Percentiles rank a stretch among this genome's conserved stretches.
Conservation (phyloP, 2,888 invertebrate genomes). For the Cacoxenus indagator region DNA sequence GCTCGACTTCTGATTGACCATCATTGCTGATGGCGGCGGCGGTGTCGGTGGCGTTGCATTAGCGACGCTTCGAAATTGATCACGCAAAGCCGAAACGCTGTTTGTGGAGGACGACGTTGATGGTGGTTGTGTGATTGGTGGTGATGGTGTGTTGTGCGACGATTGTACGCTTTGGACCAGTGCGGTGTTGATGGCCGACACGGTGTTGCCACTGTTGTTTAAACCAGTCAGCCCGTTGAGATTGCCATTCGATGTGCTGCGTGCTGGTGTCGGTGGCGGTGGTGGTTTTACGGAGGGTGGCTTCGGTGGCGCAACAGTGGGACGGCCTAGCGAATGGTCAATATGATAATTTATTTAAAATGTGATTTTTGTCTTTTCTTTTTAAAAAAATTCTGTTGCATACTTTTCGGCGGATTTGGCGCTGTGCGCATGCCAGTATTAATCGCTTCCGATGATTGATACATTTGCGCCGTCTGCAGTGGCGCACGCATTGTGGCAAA, state of each 20-base stretch:
- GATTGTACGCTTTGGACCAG: constrained; percentile 51
- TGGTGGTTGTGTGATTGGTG: constrained; percentile 51
- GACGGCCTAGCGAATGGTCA: constrained; percentile 60
- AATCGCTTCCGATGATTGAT: constrained; percentile 58
- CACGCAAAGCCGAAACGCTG: constrained; percentile 67
- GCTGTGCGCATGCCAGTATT: constrained; percentile 61
- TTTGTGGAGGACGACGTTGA: constrained; percentile 60
- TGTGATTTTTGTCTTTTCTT: no score
- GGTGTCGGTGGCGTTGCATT: constrained; percentile 52
- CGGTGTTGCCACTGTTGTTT: constrained; percentile 39
- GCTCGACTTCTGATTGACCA: constrained; percentile 31
- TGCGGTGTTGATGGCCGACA: constrained; percentile 58
- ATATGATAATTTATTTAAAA: not conserved
- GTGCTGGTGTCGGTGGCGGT: constrained; percentile 70
- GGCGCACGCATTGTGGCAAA: constrained; percentile 70
- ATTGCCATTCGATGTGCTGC: constrained; percentile 70
- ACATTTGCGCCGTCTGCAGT: constrained; percentile 46
- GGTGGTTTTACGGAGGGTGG: constrained; percentile 69
- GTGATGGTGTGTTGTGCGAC: constrained; percentile 48
- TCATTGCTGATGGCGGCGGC: constrained; percentile 47
- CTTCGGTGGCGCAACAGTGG: constrained; percentile 66
- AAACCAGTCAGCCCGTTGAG: constrained; percentile 58
- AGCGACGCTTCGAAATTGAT: constrained; percentile 66
- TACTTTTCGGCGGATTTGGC: constrained; percentile 69
- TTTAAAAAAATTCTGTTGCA: constrained; percentile 28